Evolutionary conservation across 2,797 vertebrate species (phyloP).

Genomic region (Philypnodon macrostomus): DNA sequence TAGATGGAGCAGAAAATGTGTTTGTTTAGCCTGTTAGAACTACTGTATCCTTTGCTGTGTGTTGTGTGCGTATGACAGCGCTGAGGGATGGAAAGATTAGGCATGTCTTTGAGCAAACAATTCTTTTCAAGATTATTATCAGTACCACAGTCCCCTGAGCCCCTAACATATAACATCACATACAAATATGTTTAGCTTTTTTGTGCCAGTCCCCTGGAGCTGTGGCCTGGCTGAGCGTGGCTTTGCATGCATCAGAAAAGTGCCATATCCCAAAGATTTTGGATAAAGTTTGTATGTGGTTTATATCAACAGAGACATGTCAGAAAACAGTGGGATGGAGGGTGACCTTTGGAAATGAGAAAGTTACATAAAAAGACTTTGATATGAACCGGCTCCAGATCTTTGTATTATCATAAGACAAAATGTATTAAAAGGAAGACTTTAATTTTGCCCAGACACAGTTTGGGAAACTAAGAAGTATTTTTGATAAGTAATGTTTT

Average conservation of each 20-base stretch:
- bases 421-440: neutral
- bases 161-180: slow-evolving; percentile 5
- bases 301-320: slow-evolving; percentile 2
- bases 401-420: slow-evolving; percentile 10
- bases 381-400: slow-evolving; percentile 11
- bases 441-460: neutral
- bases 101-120: slow-evolving; percentile 21
- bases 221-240: slow-evolving; percentile 18
- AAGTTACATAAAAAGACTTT: slow-evolving; percentile 20
- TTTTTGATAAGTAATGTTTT: neutral
- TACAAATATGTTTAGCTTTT: slow-evolving; percentile 26
- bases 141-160: slow-evolving; percentile 25
- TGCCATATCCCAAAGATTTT: neutral
- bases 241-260: neutral
- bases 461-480: too few relatives aligned
- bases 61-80: slow-evolving; percentile 9
- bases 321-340: slow-evolving; percentile 9
- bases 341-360: slow-evolving; percentile 22
- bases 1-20: slow-evolving; percentile 2
- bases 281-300: slow-evolving; percentile 3
- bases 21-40: slow-evolving; percentile 6
- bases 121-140: slow-evolving; percentile 32
- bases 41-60: slow-evolving; percentile 12
- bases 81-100: slow-evolving; percentile 38
- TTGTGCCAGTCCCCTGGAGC: slow-evolving; percentile 29